Conservation (phyloP, 2,888 invertebrate species). For the Eucera pruinosa region DNA sequence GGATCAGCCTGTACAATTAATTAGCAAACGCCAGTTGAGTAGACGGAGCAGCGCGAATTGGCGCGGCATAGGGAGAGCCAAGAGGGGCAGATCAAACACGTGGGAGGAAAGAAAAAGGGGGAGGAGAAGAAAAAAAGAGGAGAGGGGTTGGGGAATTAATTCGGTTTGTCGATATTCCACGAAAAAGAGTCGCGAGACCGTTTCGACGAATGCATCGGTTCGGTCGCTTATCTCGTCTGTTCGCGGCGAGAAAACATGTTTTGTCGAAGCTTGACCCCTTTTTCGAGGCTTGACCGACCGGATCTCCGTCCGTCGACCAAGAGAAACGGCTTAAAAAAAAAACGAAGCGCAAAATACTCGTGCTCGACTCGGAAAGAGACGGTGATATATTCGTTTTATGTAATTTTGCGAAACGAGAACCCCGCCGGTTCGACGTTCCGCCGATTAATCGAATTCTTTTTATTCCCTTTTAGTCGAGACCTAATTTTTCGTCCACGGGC, state of each 20-base stretch:
- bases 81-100: constrained; percentile 1
- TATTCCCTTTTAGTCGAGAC: not conserved
- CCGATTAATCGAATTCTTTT: not conserved
- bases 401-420: constrained; percentile 4
- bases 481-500: too few species aligned
- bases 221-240: constrained; percentile 37
- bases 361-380: not conserved
- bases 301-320: constrained; percentile 5
- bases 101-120: not conserved
- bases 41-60: not conserved
- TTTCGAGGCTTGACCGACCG: constrained; percentile 28
- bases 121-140: not conserved
- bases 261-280: constrained; percentile 57
- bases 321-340: not conserved
- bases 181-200: constrained; percentile 10
- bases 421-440: not conserved
- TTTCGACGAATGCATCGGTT: constrained; percentile 29
- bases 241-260: constrained; percentile 58
- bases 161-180: constrained; percentile 20
- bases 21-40: constrained; percentile 12
- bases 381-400: not conserved
- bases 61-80: not conserved
- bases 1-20: constrained; percentile 9
- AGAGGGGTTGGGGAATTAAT: constrained; percentile 4
- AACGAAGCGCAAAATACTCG: not conserved